Evolutionary conservation across 2,888 invertebrate species (phyloP).

Genomic region (Schrankia costaestrigalis): DNA sequence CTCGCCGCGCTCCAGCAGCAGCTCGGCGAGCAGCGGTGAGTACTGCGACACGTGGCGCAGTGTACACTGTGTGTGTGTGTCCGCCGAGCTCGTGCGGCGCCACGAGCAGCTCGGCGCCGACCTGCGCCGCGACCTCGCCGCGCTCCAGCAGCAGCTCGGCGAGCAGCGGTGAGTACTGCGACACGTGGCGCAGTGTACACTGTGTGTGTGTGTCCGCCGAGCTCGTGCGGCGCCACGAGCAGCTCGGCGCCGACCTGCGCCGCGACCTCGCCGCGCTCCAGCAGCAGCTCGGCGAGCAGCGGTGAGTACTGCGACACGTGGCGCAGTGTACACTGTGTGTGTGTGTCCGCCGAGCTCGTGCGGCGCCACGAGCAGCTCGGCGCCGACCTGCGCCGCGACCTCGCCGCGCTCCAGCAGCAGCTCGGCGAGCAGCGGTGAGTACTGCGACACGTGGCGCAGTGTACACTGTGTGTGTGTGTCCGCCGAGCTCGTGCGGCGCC

Average conservation of each 20-base stretch:
- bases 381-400: background rate
- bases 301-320: background rate
- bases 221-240: too few relatives aligned
- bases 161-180: background rate
- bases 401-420: background rate
- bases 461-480: too few relatives aligned
- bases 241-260: too few relatives aligned
- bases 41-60: background rate
- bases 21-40: background rate
- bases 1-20: background rate
- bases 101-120: too few relatives aligned
- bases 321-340: too few relatives aligned
- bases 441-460: background rate
- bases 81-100: too few relatives aligned
- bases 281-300: background rate
- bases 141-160: background rate
- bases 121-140: background rate
- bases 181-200: background rate
- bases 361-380: too few relatives aligned
- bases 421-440: background rate
- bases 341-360: too few relatives aligned
- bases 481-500: background rate
- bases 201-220: too few relatives aligned
- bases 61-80: too few relatives aligned
- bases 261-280: background rate